Evolutionary conservation across 1,140 invertebrate species (phyloP), one percentile per base, ranked within the genome.

Genomic region (Schlechtendalia chinensis): DNA sequence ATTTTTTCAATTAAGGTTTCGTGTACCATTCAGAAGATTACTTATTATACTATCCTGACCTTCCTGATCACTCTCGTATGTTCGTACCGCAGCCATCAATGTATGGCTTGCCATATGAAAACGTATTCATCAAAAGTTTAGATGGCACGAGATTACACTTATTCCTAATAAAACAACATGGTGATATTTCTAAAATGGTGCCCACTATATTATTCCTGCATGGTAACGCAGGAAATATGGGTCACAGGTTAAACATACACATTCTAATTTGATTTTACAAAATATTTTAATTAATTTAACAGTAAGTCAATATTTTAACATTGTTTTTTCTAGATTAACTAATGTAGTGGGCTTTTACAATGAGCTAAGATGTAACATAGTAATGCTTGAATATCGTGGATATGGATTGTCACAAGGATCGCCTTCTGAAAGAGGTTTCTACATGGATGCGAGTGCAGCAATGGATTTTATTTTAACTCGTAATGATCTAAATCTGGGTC

Each of bases 171-270:
- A 90, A 91, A 84, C 95, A 97, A 85, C 86, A 90, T 11, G 88
- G 89, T 75, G 89, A 91, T 58, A 88, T 89, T 82, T 88, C 89
- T 80, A 88, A 89, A 82, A 85, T 86, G 58, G 83, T 82, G 47
- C 93, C 94, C 1, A 97, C 95, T 1, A 87, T 98, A 83, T 86
- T 98, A 22, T 97, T 94, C 87, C 91, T 98, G 71, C 96, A 98
- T 89, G 96, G 96, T 12, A 98, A 98, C 91, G 96, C 96, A 81
- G 96, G 96, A 22, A 98, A 98, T 85, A 95, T 98, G 89, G 96
- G 96, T 0, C 95, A 97, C 85, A 91, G 93, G 92, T 94, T 83
- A 84, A 83, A 56, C 47, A 80, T 54, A 63, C 29, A 50, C 24
- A 47, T 39, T 58, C 1, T 17, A 22, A 1, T 32, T 63, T 5